Evolutionary conservation across 1,140 invertebrate species (phyloP).

Genomic region (Musca domestica): DNA sequence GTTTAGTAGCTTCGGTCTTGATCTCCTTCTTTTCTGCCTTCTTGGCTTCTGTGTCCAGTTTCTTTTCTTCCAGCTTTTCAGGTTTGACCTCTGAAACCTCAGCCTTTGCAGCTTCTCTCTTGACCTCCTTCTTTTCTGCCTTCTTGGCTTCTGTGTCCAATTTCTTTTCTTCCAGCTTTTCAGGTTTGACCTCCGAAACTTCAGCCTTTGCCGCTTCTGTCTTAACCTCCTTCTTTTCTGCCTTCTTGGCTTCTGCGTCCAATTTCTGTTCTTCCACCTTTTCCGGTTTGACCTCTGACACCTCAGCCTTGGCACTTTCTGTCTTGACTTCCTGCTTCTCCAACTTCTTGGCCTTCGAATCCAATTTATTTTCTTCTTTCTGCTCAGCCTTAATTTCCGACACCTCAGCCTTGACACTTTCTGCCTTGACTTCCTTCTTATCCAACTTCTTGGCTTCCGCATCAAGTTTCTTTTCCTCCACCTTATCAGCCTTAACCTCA

Average conservation of each 20-base stretch:
- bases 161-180: constrained; percentile 26
- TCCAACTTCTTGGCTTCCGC: constrained; percentile 29
- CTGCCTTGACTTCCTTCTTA: constrained; percentile 22
- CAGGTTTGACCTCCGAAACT: constrained; percentile 4
- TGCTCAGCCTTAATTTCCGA: constrained; percentile 28
- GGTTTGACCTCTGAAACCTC: constrained; percentile 14
- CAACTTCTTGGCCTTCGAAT: too few relatives aligned
- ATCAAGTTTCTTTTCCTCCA: constrained; percentile 8
- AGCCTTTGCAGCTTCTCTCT: not conserved
- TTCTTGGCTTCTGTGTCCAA: constrained; percentile 2
- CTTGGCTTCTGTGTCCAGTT: not conserved
- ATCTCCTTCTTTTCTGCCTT: not conserved
- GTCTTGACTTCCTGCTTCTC: too few relatives aligned
- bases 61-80: not conserved
- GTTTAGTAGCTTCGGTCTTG: not conserved
- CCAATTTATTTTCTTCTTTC: constrained; percentile 28
- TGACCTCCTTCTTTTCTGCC: not conserved
- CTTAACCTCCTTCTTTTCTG: not conserved
- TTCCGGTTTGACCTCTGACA: constrained; percentile 26
- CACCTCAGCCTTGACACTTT: constrained; percentile 4
- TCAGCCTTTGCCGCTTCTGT: constrained; percentile 26
- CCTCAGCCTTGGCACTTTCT: constrained; percentile 27
- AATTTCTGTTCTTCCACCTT: constrained; percentile 28
- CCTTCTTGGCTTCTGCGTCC: constrained; percentile 15
- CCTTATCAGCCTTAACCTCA: constrained; percentile 25